Conservation (phyloP, 2,113 vertebrate genomes). For the Symphodus melops region DNA sequence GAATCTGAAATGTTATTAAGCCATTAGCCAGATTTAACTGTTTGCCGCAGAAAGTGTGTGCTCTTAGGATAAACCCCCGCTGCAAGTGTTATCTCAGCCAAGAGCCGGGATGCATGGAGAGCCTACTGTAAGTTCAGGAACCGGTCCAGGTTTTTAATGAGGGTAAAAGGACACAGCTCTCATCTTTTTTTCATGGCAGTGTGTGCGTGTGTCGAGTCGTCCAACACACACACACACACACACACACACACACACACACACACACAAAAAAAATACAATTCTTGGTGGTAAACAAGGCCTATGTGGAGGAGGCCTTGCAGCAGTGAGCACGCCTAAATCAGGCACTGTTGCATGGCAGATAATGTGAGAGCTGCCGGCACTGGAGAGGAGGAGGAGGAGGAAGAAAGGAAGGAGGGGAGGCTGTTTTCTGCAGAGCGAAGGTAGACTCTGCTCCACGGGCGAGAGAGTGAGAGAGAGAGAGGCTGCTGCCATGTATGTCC, state of each 20-base stretch:
- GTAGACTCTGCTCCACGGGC: constrained; percentile 31
- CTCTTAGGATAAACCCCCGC: constrained; percentile 44
- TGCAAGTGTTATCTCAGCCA: constrained; percentile 32
- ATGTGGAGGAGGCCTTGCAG: constrained; percentile 54
- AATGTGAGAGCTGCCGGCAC: constrained; percentile 43
- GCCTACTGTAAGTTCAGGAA: constrained; percentile 29
- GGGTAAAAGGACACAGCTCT: constrained; percentile 53
- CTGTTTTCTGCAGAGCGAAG: constrained; percentile 26
- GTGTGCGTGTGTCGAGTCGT: constrained; percentile 36
- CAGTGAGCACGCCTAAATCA: constrained; percentile 52
- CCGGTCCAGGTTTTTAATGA: constrained; percentile 59
- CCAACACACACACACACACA: no score
- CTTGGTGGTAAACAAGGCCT: constrained; percentile 58
- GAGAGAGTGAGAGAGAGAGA: constrained; percentile 3
- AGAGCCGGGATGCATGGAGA: constrained; percentile 9
- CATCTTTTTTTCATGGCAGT: constrained; percentile 64
- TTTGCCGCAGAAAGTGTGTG: constrained; percentile 39
- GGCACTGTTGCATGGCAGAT: constrained; percentile 56
- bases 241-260: no score
- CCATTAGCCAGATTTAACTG: constrained; percentile 50
- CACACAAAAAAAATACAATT: constrained; percentile 16
- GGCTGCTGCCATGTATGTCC: constrained; percentile 27
- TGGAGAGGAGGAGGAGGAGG: constrained; percentile 1
- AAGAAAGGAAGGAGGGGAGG: not conserved
- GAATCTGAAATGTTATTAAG: constrained; percentile 58